Conservation (phyloP, 2,113 vertebrate species). For the Semicossyphus pulcher region DNA sequence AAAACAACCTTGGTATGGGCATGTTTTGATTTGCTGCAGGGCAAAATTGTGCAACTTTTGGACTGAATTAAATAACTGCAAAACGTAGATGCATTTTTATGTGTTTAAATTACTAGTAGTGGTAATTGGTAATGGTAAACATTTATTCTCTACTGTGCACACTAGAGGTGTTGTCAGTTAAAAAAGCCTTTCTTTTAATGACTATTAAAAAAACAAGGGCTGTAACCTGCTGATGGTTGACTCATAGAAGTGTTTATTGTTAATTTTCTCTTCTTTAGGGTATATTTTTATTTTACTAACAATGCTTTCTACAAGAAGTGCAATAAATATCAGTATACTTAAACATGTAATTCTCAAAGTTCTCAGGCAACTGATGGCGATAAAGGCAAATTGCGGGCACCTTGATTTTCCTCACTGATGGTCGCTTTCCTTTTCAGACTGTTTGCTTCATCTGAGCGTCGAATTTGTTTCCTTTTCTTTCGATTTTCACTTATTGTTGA, state of each 20-base stretch:
- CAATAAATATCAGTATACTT: neutral
- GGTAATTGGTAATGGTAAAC: neutral
- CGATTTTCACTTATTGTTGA: too few relatives aligned
- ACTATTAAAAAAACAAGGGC: too few relatives aligned
- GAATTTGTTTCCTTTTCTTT: too few relatives aligned
- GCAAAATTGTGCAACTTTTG: slow-evolving; percentile 7
- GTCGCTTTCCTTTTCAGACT: too few relatives aligned
- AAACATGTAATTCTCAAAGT: too few relatives aligned
- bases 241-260: neutral
- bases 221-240: neutral
- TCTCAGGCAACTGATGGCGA: too few relatives aligned
- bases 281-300: neutral
- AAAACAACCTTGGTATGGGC: neutral
- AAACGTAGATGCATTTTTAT: neutral
- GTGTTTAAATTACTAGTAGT: neutral
- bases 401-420: too few relatives aligned
- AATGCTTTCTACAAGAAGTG: neutral
- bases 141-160: neutral
- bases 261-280: neutral
- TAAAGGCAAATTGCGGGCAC: too few relatives aligned
- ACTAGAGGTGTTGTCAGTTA: neutral
- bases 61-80: neutral
- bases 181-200: too few relatives aligned
- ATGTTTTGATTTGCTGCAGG: slow-evolving; percentile 18
- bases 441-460: too few relatives aligned